Evolutionary conservation across 2,888 invertebrate species (phyloP).

Genomic region (Spilosoma lubricipeda): DNA sequence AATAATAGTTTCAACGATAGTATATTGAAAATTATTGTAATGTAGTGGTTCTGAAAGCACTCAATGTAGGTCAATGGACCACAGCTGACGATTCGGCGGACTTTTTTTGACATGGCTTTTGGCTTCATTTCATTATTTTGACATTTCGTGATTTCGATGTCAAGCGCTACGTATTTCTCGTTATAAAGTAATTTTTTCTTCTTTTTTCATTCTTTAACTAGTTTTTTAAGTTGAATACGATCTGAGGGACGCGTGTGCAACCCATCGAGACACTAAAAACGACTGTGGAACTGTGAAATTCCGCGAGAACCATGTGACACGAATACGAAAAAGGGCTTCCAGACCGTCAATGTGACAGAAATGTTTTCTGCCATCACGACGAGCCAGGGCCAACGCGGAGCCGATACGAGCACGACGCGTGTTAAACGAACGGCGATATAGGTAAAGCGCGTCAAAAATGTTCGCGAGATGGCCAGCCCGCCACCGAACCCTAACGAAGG

Average conservation of each 20-base stretch:
- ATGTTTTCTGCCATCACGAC: conserved; percentile 86
- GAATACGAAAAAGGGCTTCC: conserved; percentile 86
- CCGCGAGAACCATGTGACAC: conserved; percentile 85
- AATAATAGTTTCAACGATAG: neutral
- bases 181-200: conserved; percentile 74
- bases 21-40: conserved; percentile 34
- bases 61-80: conserved; percentile 64
- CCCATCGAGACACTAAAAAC: conserved; percentile 53
- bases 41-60: conserved; percentile 49
- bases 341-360: conserved; percentile 86
- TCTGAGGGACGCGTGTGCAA: conserved; percentile 54
- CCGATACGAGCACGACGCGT: conserved; percentile 73
- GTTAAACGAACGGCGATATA: conserved; percentile 79
- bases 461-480: conserved; percentile 86
- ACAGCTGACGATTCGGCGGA: conserved; percentile 80
- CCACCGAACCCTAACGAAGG: conserved; percentile 85
- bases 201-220: conserved; percentile 64
- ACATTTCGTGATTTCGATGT: conserved; percentile 86
- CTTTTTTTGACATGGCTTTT: conserved; percentile 85
- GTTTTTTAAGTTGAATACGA: conserved; percentile 68
- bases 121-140: conserved; percentile 86
- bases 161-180: conserved; percentile 85
- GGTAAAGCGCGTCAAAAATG: conserved; percentile 83
- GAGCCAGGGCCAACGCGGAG: conserved; percentile 77
- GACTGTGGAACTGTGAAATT: conserved; percentile 70